phyloP scores from a whole-genome alignment of 23 tunicate species.

The Aplidium turbinatum region DNA sequence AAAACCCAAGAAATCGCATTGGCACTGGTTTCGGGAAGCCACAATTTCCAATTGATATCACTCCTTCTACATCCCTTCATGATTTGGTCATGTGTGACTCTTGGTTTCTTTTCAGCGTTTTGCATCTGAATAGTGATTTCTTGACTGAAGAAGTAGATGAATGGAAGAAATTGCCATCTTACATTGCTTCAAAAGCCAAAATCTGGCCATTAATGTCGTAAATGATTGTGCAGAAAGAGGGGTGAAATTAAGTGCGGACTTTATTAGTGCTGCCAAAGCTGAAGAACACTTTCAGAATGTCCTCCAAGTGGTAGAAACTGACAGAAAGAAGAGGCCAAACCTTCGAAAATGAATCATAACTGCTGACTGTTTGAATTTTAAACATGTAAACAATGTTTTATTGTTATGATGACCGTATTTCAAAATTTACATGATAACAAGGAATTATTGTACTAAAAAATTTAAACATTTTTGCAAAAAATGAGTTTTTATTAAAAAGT shows the following conservation, averaged over 20 bases:
- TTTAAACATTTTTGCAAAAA: too few relatives aligned
- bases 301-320: neutral
- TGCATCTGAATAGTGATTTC: constrained; percentile 5
- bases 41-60: neutral
- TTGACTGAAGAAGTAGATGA: constrained; percentile 15
- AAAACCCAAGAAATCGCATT: neutral
- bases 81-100: constrained; percentile 15
- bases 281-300: constrained; percentile 7
- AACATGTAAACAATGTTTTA: too few relatives aligned
- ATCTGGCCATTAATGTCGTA: constrained; percentile 6
- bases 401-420: too few relatives aligned
- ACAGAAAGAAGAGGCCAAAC: constrained; percentile 1
- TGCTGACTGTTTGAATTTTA: too few relatives aligned
- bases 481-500: too few relatives aligned
- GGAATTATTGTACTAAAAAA: too few relatives aligned
- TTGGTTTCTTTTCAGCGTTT: neutral
- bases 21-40: constrained; percentile 12
- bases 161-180: neutral
- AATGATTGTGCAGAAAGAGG: constrained; percentile 18
- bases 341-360: neutral
- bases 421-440: too few relatives aligned
- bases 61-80: neutral
- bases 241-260: constrained; percentile 19
- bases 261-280: neutral
- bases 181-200: constrained; percentile 1